Evolutionary conservation across 2,113 vertebrate species (phyloP), one percentile per base, ranked within the genome.

Genomic region (Solea solea): DNA sequence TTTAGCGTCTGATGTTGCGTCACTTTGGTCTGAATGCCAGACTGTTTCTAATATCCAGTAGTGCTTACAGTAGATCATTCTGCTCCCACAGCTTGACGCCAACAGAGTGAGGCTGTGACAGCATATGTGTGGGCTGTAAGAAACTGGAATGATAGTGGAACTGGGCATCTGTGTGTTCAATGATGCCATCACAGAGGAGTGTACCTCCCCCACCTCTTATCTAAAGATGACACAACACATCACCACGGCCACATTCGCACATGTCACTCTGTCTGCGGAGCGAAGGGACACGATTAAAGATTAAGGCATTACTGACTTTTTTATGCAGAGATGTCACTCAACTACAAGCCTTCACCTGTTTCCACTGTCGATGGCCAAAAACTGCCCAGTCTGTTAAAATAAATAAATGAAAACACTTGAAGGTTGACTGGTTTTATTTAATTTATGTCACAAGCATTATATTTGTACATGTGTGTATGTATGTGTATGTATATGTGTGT

Each of bases 71-170:
- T 76, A 71, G 69, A 78, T 87, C 80, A 78, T 72, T 82, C 80
- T 77, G 81, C 79, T 82, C 72, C 69, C 83, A 88, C 87, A 89
- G 84, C 76, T 76, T 84, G 85, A 74, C 75, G 76, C 74, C 76
- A 86, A 80, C 74, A 1, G 52, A 81, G 80, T 57, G 62, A 55
- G 79, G 75, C 87, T 89, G 81, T 77, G 81, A 81, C 80, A 81
- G 68, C 84, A 87, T 83, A 86, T 87, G 87, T 90, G 88, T 89
- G 87, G 88, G 90, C 65, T 87, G 86, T 76, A 82, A 83, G 21
- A 21, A 86, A 80, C 81, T 87, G 86, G 81, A 85, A 80, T 83
- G 79, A 76, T 74, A 82, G 83, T 83, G 85, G 63, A 83, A 78
- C 68, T 77, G 85, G 87, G 68, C 81, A 86, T 88, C 89, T 85